phyloP scores from a whole-genome alignment of 2,797 vertebrate genomes.

The Phalanger gymnotis region DNA sequence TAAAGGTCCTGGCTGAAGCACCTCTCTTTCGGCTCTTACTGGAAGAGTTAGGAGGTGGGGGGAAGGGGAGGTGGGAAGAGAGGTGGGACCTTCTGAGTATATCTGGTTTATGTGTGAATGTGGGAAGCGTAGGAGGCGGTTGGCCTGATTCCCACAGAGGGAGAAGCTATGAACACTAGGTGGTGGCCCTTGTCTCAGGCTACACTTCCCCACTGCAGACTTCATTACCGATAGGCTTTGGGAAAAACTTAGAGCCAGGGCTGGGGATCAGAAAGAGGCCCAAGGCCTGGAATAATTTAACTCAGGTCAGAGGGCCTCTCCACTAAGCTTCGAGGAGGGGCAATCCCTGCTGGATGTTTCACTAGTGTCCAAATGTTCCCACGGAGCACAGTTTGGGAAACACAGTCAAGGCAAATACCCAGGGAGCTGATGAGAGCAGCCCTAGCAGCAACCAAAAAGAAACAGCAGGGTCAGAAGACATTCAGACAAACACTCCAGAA shows the following conservation, averaged over 20 bases:
- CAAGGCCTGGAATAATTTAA: background rate
- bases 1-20: background rate
- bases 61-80: too few relatives aligned
- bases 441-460: background rate
- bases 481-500: background rate
- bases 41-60: background rate
- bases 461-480: background rate
- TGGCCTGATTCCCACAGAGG: background rate
- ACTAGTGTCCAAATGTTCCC: background rate
- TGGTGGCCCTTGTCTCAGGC: background rate
- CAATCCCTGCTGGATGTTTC: background rate
- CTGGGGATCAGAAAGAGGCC: background rate
- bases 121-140: background rate
- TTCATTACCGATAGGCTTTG: background rate
- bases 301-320: background rate
- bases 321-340: background rate
- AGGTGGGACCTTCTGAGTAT: background rate
- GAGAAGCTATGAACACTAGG: accelerated
- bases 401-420: background rate
- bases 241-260: background rate
- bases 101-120: background rate
- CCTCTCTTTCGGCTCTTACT: background rate
- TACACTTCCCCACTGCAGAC: background rate
- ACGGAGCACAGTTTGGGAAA: background rate
- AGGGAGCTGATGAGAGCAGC: background rate